Percentiles rank a stretch among this genome's conserved stretches.
Conservation (phyloP, 1,140 invertebrate species). For the Drosophila sturtevanti region DNA sequence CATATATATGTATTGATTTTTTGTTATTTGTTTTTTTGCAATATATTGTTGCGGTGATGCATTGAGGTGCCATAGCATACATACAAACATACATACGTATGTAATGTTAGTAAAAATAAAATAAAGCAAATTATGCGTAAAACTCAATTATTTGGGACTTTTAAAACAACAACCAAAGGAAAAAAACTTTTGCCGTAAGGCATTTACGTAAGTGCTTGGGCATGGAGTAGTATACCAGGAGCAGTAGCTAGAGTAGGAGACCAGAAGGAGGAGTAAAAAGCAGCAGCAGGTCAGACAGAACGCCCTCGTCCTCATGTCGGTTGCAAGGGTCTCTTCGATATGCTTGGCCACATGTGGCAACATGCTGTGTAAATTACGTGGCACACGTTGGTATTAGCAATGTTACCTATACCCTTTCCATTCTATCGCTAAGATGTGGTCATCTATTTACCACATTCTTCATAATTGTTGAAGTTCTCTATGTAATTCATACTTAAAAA, state of each 20-base stretch:
- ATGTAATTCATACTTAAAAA: too few relatives aligned
- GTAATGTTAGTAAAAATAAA: constrained; percentile 47
- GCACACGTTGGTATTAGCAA: constrained; percentile 28
- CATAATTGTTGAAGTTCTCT: too few relatives aligned
- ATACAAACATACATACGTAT: constrained; percentile 12
- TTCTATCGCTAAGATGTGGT: constrained; percentile 15
- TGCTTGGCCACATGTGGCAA: constrained; percentile 61
- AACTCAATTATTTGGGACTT: constrained; percentile 70
- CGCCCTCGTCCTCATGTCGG: constrained; percentile 22
- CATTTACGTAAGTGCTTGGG: constrained; percentile 60
- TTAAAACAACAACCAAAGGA: constrained; percentile 62
- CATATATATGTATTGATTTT: constrained; percentile 1
- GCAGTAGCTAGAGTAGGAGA: neutral
- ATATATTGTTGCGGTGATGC: neutral
- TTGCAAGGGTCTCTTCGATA: constrained; percentile 11
- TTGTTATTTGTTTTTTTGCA: neutral
- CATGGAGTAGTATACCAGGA: constrained; percentile 23
- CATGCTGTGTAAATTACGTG: constrained; percentile 56
- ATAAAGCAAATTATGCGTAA: constrained; percentile 71
- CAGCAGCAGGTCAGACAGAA: constrained; percentile 26
- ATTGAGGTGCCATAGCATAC: constrained; percentile 25
- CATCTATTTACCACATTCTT: constrained; percentile 24
- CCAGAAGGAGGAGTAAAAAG: neutral
- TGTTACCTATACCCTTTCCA: constrained; percentile 33
- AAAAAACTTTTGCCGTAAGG: constrained; percentile 63